phyloP scores from a whole-genome alignment of 1,140 invertebrate genomes.

The Lucilia sericata region DNA sequence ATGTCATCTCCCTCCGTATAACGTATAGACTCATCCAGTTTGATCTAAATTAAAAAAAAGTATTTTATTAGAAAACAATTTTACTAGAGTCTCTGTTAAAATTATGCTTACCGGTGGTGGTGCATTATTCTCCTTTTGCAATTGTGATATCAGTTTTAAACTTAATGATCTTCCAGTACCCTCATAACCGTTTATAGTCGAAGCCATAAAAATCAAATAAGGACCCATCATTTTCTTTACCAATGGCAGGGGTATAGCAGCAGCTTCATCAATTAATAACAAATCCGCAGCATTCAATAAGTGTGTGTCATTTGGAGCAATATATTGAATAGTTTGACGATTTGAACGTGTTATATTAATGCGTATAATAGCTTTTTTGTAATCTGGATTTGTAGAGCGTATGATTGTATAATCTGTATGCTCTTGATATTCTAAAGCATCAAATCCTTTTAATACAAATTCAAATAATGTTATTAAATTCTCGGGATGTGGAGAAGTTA shows the following conservation, averaged over 20 bases:
- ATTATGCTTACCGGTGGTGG: slow-evolving; percentile 67
- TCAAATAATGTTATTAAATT: slow-evolving; percentile 99
- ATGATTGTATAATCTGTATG: slow-evolving; percentile 96
- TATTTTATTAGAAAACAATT: neutral
- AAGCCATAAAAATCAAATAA: slow-evolving; percentile 95
- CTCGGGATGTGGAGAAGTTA: slow-evolving; percentile 97
- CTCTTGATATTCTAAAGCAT: slow-evolving; percentile 95
- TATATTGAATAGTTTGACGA: slow-evolving; percentile 98
- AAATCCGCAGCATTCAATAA: slow-evolving; percentile 94
- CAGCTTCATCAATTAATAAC: slow-evolving; percentile 98
- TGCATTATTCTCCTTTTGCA: slow-evolving; percentile 74
- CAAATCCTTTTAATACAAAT: slow-evolving; percentile 97
- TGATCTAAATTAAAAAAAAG: slow-evolving; percentile 70
- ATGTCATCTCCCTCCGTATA: slow-evolving; percentile 90
- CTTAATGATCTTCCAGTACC: slow-evolving; percentile 97
- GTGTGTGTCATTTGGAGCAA: slow-evolving; percentile 90
- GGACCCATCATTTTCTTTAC: slow-evolving; percentile 93
- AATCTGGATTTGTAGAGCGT: slow-evolving; percentile 96
- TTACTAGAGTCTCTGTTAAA: neutral
- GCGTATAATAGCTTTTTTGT: slow-evolving; percentile 95
- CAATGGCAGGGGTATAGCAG: slow-evolving; percentile 95
- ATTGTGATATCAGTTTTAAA: slow-evolving; percentile 93
- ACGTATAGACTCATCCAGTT: slow-evolving; percentile 94
- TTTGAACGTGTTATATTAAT: slow-evolving; percentile 93
- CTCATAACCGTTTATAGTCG: slow-evolving; percentile 99